A percentile compares a stretch with the other conserved stretches of the same genome.
phyloP scores from a whole-genome alignment of 2,888 invertebrate species.

The Caenorhabditis macrosperma region DNA sequence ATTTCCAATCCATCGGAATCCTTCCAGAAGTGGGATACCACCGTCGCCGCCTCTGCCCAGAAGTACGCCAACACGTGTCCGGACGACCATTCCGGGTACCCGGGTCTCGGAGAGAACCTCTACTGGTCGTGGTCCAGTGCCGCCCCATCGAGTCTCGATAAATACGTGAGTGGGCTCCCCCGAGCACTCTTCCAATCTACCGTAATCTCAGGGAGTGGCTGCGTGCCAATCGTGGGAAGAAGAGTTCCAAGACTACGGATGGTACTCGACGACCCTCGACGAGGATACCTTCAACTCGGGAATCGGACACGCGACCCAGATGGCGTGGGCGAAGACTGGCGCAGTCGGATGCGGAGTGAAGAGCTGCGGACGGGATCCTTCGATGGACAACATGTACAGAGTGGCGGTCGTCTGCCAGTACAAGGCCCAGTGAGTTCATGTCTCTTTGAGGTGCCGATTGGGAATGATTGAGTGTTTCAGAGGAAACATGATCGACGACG shows the following conservation, averaged over 20 bases:
- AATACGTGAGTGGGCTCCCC: slow-evolving; percentile 19
- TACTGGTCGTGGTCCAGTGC: slow-evolving; percentile 30
- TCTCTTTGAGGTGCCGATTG: background rate
- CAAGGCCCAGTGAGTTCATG: slow-evolving; percentile 7
- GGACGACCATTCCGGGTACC: slow-evolving; percentile 20
- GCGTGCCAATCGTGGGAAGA: slow-evolving; percentile 37
- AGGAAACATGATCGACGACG: slow-evolving; percentile 33
- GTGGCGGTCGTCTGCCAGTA: slow-evolving; percentile 29
- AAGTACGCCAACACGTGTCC: slow-evolving; percentile 32
- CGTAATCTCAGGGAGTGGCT: slow-evolving; percentile 11
- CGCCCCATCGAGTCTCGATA: slow-evolving; percentile 8
- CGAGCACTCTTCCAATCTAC: no score
- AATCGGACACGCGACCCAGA: slow-evolving; percentile 62
- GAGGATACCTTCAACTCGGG: slow-evolving; percentile 42
- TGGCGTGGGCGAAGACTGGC: slow-evolving; percentile 48
- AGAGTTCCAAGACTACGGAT: slow-evolving; percentile 58
- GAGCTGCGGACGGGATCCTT: slow-evolving; percentile 14
- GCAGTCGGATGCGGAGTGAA: slow-evolving; percentile 56
- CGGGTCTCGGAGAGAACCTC: slow-evolving; percentile 34
- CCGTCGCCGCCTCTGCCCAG: slow-evolving; percentile 26
- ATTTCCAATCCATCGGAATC: no score
- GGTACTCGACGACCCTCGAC: slow-evolving; percentile 43
- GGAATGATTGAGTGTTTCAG: slow-evolving; percentile 9
- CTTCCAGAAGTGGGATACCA: slow-evolving; percentile 35
- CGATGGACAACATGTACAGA: slow-evolving; percentile 17